Base-by-base conservation (phyloP, 2,888 invertebrate genomes). In the Tigriopus californicus region DNA sequence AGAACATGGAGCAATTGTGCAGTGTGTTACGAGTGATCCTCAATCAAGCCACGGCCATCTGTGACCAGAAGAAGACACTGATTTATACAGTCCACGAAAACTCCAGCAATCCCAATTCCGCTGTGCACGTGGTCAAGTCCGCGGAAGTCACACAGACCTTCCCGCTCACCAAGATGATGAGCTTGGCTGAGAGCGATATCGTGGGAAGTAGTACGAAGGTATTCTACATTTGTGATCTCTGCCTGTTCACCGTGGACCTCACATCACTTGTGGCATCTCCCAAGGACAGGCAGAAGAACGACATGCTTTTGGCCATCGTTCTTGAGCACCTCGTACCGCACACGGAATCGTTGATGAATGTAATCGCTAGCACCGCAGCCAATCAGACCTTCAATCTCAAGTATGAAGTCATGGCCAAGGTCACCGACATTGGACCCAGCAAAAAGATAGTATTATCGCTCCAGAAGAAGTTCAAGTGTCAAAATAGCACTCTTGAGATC, bases 311-410 rank as follows among this genome's bases (percentile, higher is more conserved):
- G n/a, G 48, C 44, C 8, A 40, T 58, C 11, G 58, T 58, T n/a
- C 40, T 58, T 24, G 58, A 58, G 33, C 58, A 58, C 40, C 22
- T 58, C 18, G 58, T 58, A 13, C 58, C 58, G 20, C 58, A 58
- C 44, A 58, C 58, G n/a, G 58, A 58, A 22, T 46, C 46, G 15
- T 40, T 58, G n/a, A 15, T 58, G 20, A 13, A 15, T 12, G 58
- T 58, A 2, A 58, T 58, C 33, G 44, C 49, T 13, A 25, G 24
- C n/a, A 25, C 58, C 11, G 47, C 58, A 13, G 47, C 22, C n/a
- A 40, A 48, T 40, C 15, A 58, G 22, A 49, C 47, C n/a, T 48
- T 58, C 41, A 58, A 46, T 41, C 40, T 58, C 10, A 58, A 58
- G 40, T 40, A 33, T 10, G 58, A 58, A 40, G 20, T 58, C 18